Percentiles rank a stretch among this genome's conserved stretches.
phyloP scores from a whole-genome alignment of 53 echinoderm and acorn worm species.

The Pentamera pediparva region DNA sequence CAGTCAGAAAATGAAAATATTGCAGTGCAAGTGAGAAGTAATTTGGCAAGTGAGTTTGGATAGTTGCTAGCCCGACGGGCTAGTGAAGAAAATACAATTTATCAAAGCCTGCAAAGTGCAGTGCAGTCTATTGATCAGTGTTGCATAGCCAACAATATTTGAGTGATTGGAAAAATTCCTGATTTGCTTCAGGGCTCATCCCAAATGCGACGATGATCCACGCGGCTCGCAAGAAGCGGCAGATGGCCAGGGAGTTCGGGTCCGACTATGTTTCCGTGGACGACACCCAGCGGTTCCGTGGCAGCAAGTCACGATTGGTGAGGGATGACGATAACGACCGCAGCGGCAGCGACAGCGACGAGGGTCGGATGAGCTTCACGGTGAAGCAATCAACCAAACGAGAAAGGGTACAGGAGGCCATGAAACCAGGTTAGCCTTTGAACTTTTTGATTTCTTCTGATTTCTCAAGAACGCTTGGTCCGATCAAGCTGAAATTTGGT shows the following conservation, averaged over 20 bases:
- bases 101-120: no score
- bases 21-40: no score
- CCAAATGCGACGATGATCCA: slow-evolving; percentile 92
- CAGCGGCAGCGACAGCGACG: slow-evolving; percentile 76
- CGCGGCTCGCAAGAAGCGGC: slow-evolving; percentile 72
- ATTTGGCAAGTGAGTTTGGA: no score
- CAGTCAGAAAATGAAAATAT: no score
- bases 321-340: slow-evolving; percentile 93
- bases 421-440: slow-evolving; percentile 64
- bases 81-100: no score
- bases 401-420: slow-evolving; percentile 69
- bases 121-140: no score
- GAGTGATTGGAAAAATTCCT: no score
- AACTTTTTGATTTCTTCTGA: not conserved
- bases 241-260: slow-evolving; percentile 77
- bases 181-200: slow-evolving; percentile 89
- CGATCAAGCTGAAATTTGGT: not conserved
- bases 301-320: slow-evolving; percentile 66
- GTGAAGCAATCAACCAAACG: slow-evolving; percentile 70
- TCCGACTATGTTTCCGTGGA: slow-evolving; percentile 75
- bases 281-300: slow-evolving; percentile 65
- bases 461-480: not conserved
- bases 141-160: no score
- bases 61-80: no score
- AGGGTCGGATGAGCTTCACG: slow-evolving; percentile 78